A percentile compares a stretch with the other conserved stretches of the same genome.
phyloP scores from a whole-genome alignment of 2,888 invertebrate species.

The Caenorhabditis doughertyi region DNA sequence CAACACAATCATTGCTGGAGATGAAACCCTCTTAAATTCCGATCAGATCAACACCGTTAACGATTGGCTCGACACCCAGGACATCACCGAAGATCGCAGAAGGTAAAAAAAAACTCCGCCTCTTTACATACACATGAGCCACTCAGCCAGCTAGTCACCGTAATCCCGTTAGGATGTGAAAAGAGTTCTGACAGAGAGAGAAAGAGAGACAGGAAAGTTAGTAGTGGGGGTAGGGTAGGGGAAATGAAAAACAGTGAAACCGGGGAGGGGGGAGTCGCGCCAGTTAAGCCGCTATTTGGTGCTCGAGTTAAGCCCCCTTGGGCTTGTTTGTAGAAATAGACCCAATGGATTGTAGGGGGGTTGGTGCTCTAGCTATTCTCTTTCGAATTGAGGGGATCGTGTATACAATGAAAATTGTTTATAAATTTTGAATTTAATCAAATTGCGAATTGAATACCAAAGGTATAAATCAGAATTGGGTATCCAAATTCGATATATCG shows the following conservation, averaged over 20 bases:
- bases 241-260: constrained; percentile 36
- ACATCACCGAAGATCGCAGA: constrained; percentile 68
- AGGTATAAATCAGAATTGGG: background rate
- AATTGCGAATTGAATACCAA: too few relatives aligned
- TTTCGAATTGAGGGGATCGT: constrained; percentile 27
- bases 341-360: constrained; percentile 48
- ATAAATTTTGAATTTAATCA: constrained; percentile 5
- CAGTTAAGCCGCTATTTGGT: constrained; percentile 73
- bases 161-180: constrained; percentile 47
- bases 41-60: constrained; percentile 80
- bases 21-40: constrained; percentile 71
- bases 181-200: too few relatives aligned
- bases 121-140: too few relatives aligned
- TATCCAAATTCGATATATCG: constrained; percentile 9
- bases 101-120: constrained; percentile 63
- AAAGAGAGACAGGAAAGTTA: constrained; percentile 4
- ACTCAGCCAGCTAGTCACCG: constrained; percentile 46
- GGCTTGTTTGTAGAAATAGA: constrained; percentile 66
- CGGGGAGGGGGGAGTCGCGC: constrained; percentile 40
- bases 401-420: constrained; percentile 57
- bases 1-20: constrained; percentile 76
- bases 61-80: constrained; percentile 81
- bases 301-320: constrained; percentile 70
- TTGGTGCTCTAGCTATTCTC: background rate
- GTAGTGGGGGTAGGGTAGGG: constrained; percentile 2